phyloP scores from a whole-genome alignment of 2,797 vertebrate species.

The Limnodromus scolopaceus region DNA sequence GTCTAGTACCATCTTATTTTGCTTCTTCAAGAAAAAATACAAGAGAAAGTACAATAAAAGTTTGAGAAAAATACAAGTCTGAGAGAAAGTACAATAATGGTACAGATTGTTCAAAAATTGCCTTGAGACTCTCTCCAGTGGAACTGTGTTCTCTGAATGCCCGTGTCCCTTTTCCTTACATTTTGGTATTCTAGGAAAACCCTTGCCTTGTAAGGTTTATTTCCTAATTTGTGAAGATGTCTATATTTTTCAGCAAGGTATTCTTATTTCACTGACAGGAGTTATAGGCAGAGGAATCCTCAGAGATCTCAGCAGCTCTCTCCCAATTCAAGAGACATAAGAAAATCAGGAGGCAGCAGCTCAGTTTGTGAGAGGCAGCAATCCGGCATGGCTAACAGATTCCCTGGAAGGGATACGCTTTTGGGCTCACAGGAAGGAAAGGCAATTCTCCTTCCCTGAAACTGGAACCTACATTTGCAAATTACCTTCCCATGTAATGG shows the following conservation, averaged over 20 bases:
- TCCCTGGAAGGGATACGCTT: background rate
- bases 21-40: slow-evolving; percentile 13
- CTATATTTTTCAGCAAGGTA: background rate
- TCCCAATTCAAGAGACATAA: background rate
- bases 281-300: background rate
- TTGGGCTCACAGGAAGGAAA: background rate
- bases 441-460: background rate
- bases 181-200: background rate
- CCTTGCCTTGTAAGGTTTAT: background rate
- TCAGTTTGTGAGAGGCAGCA: background rate
- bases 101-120: slow-evolving; percentile 30
- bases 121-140: background rate
- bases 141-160: background rate
- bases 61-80: background rate
- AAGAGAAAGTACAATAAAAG: slow-evolving; percentile 15
- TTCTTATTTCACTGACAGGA: background rate
- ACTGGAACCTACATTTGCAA: background rate
- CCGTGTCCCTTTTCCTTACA: background rate
- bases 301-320: background rate
- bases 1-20: slow-evolving; percentile 54
- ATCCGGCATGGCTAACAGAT: background rate
- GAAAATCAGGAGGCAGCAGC: background rate
- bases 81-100: background rate
- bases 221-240: background rate
- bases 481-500: background rate